Evolutionary conservation across 2,888 invertebrate species (phyloP), one percentile per base, ranked within the genome.

Genomic region (Conomelus anceps): DNA sequence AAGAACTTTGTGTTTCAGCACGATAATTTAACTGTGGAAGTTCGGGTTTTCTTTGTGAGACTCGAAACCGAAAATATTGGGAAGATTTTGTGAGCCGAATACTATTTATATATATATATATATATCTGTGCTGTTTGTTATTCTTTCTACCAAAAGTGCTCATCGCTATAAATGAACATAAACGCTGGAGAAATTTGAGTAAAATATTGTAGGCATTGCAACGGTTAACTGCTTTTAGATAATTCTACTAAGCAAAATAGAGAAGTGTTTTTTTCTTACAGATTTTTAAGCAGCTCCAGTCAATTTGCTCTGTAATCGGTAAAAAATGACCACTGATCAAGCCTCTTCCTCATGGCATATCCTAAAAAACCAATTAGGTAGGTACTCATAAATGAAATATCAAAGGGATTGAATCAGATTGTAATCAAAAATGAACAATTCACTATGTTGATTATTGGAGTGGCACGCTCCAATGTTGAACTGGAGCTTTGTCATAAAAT

Each of bases 291-390:
- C 63, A 63, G 20, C 63, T 63, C n/a, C n/a, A 63, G 63, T n/a
- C 3, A 63, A n/a, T 63, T 63, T n/a, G 90, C 91, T 91, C 91
- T 91, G 91, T 91, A 91, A 91, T 91, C 91, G 91, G 90, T 89
- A n/a, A n/a, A n/a, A n/a, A n/a, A n/a, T n/a, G n/a, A n/a, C n/a
- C n/a, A n/a, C n/a, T n/a, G n/a, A n/a, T n/a, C n/a, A n/a, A n/a
- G n/a, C n/a, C n/a, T n/a, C n/a, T n/a, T n/a, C n/a, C n/a, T n/a
- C n/a, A n/a, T n/a, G n/a, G n/a, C n/a, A n/a, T n/a, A n/a, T n/a
- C n/a, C n/a, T n/a, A n/a, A n/a, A n/a, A n/a, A n/a, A n/a, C n/a
- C n/a, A n/a, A n/a, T n/a, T n/a, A n/a, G n/a, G n/a, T n/a, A n/a
- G n/a, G n/a, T n/a, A n/a, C n/a, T n/a, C n/a, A n/a, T n/a, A n/a